Evolutionary conservation across 2,888 invertebrate genomes (phyloP), one percentile per base, ranked within the genome.

Genomic region (Cephonodes hylas): DNA sequence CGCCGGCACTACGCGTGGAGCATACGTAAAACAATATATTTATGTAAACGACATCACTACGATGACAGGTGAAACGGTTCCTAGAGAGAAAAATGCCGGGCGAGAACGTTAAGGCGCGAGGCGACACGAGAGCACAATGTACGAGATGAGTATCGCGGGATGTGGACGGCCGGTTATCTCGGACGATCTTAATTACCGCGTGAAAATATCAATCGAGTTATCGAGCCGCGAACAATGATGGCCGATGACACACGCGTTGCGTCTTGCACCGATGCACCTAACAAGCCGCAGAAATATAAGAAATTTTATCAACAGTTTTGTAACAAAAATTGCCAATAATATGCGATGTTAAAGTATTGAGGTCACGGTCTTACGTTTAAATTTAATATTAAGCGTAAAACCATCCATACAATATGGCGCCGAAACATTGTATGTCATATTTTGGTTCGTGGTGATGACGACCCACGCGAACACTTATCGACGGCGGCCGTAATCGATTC

Each of bases 121-220:
- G 79, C 74, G 74, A 80, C 53, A 53, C 53, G 53, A 53, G 27
- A 53, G 53, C 18, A 53, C 53, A 53, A 53, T 53, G 53, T 31
- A 27, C n/a, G 45, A 45, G 53, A 53, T 53, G 25, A 18, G 18
- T 53, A 53, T 53, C 53, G 1, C 22, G 22, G n/a, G n/a, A 45
- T 77, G 73, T 75, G 74, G 74, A 76, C 76, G 74, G 71, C 22
- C 69, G 67, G 78, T 87, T 87, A 90, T 89, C 91, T 77, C 73
- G 79, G 66, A 67, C 72, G 84, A 91, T 89, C 89, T 79, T 89
- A 90, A 90, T 91, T 89, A 88, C 84, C 77, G 79, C 83, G 85
- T 88, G 89, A 88, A 88, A 86, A 87, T 89, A 89, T 89, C 87
- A 87, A 89, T 89, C 80, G 79, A 81, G 76, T 86, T 88, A 86